These are phyloP conservation scores for Mastacembelus armatus DNA, from an alignment of 2,797 vertebrate species.

Conservation along the genomic window DNA sequence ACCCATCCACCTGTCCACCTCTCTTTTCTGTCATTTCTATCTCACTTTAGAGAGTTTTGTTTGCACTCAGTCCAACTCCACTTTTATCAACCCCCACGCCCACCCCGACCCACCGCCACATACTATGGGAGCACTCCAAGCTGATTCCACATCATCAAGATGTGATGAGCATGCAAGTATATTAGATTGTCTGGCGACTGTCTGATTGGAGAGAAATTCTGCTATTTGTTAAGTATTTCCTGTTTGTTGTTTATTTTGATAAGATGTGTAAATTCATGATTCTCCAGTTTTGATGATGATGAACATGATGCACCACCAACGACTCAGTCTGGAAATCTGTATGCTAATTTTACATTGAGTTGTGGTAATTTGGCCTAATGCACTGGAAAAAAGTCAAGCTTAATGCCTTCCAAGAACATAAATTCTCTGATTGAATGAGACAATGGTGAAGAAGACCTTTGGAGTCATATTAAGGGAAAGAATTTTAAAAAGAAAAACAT, in stretches of 20 bases:
- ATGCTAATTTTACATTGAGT: constrained; percentile 52
- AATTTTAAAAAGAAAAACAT: too few species aligned
- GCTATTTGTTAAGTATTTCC: constrained; percentile 40
- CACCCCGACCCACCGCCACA: constrained; percentile 8
- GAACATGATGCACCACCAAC: constrained; percentile 46
- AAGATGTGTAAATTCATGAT: constrained; percentile 42
- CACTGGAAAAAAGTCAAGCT: constrained; percentile 31
- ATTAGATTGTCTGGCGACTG: constrained; percentile 37
- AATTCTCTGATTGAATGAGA: constrained; percentile 6
- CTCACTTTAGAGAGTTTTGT: constrained; percentile 62
- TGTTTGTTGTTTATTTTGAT: constrained; percentile 61
- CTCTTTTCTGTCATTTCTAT: constrained; percentile 60
- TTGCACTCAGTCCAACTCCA: constrained; percentile 45
- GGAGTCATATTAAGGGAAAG: not conserved
- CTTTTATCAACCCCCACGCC: constrained; percentile 14
- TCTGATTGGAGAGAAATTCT: constrained; percentile 52
- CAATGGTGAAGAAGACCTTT: not conserved
- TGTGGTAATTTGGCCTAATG: constrained; percentile 54
- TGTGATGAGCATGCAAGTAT: constrained; percentile 40
- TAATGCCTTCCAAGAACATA: constrained; percentile 24
- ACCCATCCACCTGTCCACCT: constrained; percentile 33
- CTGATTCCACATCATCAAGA: constrained; percentile 36
- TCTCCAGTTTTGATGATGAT: constrained; percentile 53
- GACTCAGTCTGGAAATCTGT: constrained; percentile 33
- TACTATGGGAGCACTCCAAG: constrained; percentile 21